A percentile compares a stretch with the other conserved stretches of the same genome.
Evolutionary conservation across 1,140 invertebrate genomes (phyloP).

Genomic region (Theocolax elegans): DNA sequence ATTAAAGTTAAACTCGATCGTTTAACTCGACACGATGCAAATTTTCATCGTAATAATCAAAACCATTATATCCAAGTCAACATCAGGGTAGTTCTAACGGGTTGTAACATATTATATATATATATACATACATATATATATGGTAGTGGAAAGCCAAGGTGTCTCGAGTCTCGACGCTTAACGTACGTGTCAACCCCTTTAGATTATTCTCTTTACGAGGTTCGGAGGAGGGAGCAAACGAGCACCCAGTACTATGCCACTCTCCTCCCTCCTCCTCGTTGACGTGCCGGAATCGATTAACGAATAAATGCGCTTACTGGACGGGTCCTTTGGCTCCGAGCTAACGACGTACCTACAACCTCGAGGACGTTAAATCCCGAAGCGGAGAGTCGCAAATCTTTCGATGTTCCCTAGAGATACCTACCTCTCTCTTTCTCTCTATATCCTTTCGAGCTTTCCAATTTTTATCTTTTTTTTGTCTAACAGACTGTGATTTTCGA

Average conservation of each 20-base stretch:
- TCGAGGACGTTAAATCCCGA: constrained; percentile 38
- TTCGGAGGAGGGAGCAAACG: not conserved
- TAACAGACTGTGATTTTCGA: not conserved
- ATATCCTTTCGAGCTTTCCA: constrained; percentile 20
- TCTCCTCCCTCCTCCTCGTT: constrained; percentile 16
- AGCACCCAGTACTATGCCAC: not conserved
- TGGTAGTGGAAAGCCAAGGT: constrained; percentile 9
- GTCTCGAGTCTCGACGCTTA: constrained; percentile 16
- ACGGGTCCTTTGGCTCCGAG: constrained; percentile 32
- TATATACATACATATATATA: no score
- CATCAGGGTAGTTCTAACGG: no score
- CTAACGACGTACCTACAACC: constrained; percentile 8
- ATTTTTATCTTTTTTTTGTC: constrained; percentile 3
- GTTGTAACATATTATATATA: constrained; percentile 32
- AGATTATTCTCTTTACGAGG: constrained; percentile 41
- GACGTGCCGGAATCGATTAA: constrained; percentile 42
- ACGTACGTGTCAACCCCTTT: constrained; percentile 34
- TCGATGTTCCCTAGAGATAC: constrained; percentile 32
- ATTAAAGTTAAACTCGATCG: no score
- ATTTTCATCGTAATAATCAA: constrained; percentile 30
- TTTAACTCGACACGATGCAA: no score
- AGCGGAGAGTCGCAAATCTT: constrained; percentile 40
- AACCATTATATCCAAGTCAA: constrained; percentile 10
- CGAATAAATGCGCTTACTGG: constrained; percentile 38
- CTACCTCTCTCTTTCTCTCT: not conserved